Percentiles rank a stretch among this genome's conserved stretches.
phyloP scores from a whole-genome alignment of 1,140 invertebrate species.

The Paramacrobiotus metropolitanus region DNA sequence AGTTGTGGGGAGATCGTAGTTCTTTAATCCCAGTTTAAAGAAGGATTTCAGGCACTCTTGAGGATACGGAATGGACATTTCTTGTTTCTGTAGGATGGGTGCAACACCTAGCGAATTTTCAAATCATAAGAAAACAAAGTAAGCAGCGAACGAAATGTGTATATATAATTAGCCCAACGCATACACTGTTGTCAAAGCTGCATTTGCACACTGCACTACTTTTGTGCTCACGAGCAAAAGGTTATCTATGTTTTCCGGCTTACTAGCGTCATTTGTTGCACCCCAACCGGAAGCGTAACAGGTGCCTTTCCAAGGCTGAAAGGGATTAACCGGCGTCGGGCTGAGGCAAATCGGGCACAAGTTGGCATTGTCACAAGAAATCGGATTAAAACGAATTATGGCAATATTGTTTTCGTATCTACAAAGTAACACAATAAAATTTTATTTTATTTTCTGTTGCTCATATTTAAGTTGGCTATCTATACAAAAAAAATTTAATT shows the following conservation, averaged over 20 bases:
- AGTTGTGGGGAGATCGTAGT: not conserved
- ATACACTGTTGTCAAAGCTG: too few relatives aligned
- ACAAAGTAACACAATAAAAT: too few relatives aligned
- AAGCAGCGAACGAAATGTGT: too few relatives aligned
- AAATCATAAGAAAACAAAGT: not conserved
- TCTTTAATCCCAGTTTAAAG: not conserved
- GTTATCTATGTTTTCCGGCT: not conserved
- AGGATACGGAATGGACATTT: not conserved
- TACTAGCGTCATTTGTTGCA: not conserved
- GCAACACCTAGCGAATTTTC: not conserved
- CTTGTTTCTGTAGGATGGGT: not conserved
- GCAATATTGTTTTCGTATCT: conserved; percentile 4
- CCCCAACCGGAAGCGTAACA: not conserved
- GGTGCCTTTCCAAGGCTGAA: not conserved
- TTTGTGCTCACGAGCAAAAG: too few relatives aligned
- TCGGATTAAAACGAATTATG: not conserved
- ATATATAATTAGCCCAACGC: too few relatives aligned
- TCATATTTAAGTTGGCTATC: too few relatives aligned
- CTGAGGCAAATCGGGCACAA: not conserved
- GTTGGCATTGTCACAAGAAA: not conserved
- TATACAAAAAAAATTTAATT: too few relatives aligned
- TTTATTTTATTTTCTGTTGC: too few relatives aligned
- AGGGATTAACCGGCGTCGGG: not conserved
- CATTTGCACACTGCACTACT: too few relatives aligned
- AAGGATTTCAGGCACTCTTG: not conserved